Conservation (phyloP, 2,888 invertebrate species). For the Nycteola revayana region DNA sequence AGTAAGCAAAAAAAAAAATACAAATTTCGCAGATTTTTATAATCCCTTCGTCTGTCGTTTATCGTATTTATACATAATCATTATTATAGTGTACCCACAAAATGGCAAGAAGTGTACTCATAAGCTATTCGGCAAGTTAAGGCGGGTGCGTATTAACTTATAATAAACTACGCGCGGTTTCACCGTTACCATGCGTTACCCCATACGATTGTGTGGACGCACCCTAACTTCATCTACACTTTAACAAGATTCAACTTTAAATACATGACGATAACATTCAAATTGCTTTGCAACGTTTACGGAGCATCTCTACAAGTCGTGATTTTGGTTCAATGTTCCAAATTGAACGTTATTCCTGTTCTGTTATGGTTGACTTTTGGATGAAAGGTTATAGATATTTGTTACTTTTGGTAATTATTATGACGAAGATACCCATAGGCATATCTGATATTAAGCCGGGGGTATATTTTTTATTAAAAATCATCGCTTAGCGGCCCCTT, state of each 20-base stretch:
- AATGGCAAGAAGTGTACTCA: conserved; percentile 40
- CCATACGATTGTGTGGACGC: conserved; percentile 19
- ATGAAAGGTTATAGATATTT: background rate
- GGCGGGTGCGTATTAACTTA: conserved; percentile 75
- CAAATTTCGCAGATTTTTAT: no score
- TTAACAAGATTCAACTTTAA: conserved; percentile 15
- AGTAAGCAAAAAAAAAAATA: no score
- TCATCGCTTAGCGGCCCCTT: conserved; percentile 60
- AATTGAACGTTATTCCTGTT: background rate
- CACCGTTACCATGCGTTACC: conserved; percentile 53
- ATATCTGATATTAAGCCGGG: conserved; percentile 64
- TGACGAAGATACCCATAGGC: conserved; percentile 44
- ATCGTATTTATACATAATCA: no score
- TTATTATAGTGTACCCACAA: no score
- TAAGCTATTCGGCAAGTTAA: conserved; percentile 46
- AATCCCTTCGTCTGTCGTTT: no score
- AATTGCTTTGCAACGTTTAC: conserved; percentile 1
- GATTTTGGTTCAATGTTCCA: background rate
- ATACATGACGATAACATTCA: background rate
- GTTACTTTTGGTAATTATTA: conserved; percentile 1
- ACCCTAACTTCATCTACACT: conserved; percentile 27
- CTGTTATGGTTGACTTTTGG: background rate
- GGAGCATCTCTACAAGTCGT: background rate
- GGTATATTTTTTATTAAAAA: conserved; percentile 73
- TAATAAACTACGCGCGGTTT: conserved; percentile 74